Evolutionary conservation across 2,888 invertebrate species (phyloP).

Genomic region (Metellina segmentata): DNA sequence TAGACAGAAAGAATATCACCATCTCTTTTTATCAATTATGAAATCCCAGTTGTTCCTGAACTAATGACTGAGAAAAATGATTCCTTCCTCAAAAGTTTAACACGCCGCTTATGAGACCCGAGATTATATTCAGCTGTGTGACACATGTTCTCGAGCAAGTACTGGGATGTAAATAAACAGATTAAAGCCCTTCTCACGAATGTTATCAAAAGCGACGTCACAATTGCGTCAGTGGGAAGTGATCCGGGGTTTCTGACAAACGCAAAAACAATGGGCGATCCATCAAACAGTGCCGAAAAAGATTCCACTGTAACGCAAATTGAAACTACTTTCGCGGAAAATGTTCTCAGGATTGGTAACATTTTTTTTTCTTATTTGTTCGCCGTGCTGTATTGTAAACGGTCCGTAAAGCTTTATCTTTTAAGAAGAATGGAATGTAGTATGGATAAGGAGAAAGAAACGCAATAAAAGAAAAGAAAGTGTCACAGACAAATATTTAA

Average conservation of each 20-base stretch:
- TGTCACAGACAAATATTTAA: background rate
- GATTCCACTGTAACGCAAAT: constrained; percentile 57
- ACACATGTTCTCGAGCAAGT: background rate
- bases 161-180: constrained; percentile 44
- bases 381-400: constrained; percentile 42
- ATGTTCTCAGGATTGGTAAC: constrained; percentile 4
- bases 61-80: background rate
- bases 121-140: background rate
- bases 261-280: constrained; percentile 61
- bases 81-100: background rate
- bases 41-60: too few species aligned
- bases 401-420: constrained; percentile 28
- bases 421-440: constrained; percentile 5
- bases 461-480: background rate
- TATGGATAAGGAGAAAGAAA: background rate
- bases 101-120: too few species aligned
- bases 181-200: constrained; percentile 45
- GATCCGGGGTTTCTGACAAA: constrained; percentile 7
- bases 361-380: constrained; percentile 44
- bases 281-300: constrained; percentile 62
- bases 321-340: constrained; percentile 26
- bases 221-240: constrained; percentile 46
- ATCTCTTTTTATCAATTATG: too few species aligned
- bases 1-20: too few species aligned
- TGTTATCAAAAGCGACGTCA: constrained; percentile 49